Conservation (phyloP, 2,797 vertebrate genomes). For the Cyclura pinguis region DNA sequence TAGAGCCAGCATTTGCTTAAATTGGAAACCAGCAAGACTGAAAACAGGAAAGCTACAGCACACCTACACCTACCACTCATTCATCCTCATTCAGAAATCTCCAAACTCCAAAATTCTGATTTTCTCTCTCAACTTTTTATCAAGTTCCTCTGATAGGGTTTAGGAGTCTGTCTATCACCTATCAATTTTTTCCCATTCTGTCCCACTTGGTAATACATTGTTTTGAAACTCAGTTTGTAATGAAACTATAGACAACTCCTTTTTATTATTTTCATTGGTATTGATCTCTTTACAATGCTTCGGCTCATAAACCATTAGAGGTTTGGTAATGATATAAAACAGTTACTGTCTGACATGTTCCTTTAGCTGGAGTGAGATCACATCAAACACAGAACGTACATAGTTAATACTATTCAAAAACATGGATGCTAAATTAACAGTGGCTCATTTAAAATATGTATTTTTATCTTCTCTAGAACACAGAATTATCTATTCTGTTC, state of each 20-base stretch:
- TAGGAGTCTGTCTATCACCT: neutral
- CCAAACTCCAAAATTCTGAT: neutral
- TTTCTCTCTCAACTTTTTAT: neutral
- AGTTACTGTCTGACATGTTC: neutral
- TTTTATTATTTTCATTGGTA: conserved; percentile 42
- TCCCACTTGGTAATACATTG: conserved; percentile 22
- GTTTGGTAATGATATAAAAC: conserved; percentile 7
- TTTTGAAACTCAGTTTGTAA: conserved; percentile 22
- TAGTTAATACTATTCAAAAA: neutral
- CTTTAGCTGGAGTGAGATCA: neutral
- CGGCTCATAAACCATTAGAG: conserved; percentile 36
- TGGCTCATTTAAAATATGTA: neutral
- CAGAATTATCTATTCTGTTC: neutral
- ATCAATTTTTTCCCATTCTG: neutral
- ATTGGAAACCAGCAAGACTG: neutral
- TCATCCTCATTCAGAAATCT: neutral
- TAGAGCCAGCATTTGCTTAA: neutral
- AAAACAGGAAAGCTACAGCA: neutral
- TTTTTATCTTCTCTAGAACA: neutral
- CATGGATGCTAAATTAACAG: neutral
- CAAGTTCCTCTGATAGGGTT: neutral
- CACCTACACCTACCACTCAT: neutral
- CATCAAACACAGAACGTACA: neutral
- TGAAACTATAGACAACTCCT: conserved; percentile 11
- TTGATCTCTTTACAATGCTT: conserved; percentile 25